These are phyloP conservation scores for Dascillus cervinus DNA, from an alignment of 2,888 invertebrate species.

Conservation along the genomic window DNA sequence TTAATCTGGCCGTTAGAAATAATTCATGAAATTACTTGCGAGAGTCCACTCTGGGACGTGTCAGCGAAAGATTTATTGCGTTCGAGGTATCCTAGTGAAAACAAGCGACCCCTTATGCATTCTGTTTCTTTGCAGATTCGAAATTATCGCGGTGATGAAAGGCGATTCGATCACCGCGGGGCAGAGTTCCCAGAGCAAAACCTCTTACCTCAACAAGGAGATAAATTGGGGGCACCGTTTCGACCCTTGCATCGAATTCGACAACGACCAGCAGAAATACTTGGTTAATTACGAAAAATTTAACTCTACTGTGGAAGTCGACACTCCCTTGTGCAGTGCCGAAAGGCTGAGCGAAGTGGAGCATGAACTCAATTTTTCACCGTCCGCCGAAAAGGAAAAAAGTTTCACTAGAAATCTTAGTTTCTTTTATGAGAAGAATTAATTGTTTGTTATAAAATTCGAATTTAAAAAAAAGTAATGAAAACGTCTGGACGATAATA, in stretches of 20 bases:
- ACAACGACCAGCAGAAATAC: conserved; percentile 51
- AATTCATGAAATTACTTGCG: conserved; percentile 69
- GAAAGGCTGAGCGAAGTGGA: conserved; percentile 65
- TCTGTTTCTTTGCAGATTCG: conserved; percentile 52
- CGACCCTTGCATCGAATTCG: conserved; percentile 45
- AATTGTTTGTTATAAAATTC: no score
- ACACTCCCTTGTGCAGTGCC: conserved; percentile 83
- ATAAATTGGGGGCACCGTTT: conserved; percentile 80
- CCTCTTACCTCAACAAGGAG: conserved; percentile 72
- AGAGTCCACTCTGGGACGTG: conserved; percentile 72
- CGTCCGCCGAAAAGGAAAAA: no score
- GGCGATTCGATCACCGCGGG: conserved; percentile 75
- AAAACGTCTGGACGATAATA: no score
- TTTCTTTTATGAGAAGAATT: no score
- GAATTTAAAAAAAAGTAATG: no score
- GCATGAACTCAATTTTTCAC: no score
- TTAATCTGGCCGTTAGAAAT: conserved; percentile 81
- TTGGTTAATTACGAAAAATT: conserved; percentile 57
- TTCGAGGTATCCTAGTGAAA: no score
- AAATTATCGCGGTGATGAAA: conserved; percentile 73
- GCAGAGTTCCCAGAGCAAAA: conserved; percentile 62
- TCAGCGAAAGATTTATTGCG: conserved; percentile 68
- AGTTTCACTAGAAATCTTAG: no score
- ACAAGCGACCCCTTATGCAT: conserved; percentile 1
- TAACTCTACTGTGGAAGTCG: conserved; percentile 56